A percentile compares a stretch with the other conserved stretches of the same genome.
Evolutionary conservation across 1,140 invertebrate genomes (phyloP).

Genomic region (Bombus balteatus): DNA sequence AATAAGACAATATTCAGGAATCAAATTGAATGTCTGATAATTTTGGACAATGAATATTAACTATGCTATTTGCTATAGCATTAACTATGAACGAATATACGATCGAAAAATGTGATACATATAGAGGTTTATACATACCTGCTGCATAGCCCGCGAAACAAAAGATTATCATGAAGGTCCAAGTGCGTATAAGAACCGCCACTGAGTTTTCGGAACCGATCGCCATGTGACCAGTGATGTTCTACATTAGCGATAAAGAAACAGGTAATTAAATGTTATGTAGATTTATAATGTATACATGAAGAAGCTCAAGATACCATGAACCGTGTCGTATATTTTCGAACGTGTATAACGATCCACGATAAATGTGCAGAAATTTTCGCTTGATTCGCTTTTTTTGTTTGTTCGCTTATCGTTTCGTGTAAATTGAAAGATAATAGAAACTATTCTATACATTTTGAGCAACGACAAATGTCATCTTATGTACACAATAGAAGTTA

Average conservation of each 20-base stretch:
- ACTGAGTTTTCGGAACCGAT: constrained; percentile 48
- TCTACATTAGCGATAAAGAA: not conserved
- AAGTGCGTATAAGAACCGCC: constrained; percentile 52
- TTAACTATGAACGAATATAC: not conserved
- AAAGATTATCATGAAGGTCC: constrained; percentile 65
- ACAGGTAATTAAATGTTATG: not conserved
- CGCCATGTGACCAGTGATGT: constrained; percentile 37
- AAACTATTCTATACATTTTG: too few species aligned
- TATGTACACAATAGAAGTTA: too few species aligned
- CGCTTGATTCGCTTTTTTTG: not conserved
- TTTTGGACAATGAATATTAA: too few species aligned
- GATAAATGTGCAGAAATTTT: too few species aligned
- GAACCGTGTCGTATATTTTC: not conserved
- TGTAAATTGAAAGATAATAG: too few species aligned
- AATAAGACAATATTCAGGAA: too few species aligned
- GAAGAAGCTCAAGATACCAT: too few species aligned
- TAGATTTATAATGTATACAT: not conserved
- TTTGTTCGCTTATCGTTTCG: not conserved
- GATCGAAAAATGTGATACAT: not conserved
- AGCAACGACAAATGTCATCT: too few species aligned
- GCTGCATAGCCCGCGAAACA: constrained; percentile 64
- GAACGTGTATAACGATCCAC: too few species aligned
- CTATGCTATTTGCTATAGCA: too few species aligned
- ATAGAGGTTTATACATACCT: constrained; percentile 50
- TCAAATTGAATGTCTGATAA: too few species aligned